Conservation (phyloP, 2,797 vertebrate species). For the Cottoperca gobio region DNA sequence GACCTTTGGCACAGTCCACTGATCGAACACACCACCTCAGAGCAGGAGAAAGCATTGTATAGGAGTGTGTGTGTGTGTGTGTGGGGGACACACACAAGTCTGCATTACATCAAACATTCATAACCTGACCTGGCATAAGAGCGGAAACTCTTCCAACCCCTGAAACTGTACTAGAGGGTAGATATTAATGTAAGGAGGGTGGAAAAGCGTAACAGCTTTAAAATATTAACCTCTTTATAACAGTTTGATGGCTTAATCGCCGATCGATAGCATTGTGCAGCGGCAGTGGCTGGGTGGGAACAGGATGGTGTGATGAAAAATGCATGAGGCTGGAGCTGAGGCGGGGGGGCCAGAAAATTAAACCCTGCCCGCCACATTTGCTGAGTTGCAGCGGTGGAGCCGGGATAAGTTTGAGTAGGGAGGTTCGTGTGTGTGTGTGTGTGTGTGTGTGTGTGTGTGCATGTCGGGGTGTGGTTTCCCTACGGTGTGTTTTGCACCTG, state of each 20-base stretch:
- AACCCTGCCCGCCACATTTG: conserved; percentile 85
- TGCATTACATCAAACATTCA: conserved; percentile 77
- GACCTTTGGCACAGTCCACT: conserved; percentile 69
- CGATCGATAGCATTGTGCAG: conserved; percentile 87
- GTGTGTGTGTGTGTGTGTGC: conserved; percentile 33
- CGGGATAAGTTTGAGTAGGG: conserved; percentile 62
- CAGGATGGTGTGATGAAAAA: conserved; percentile 87
- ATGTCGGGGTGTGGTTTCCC: conserved; percentile 45
- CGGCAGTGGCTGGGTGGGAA: conserved; percentile 73
- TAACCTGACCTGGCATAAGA: conserved; percentile 62
- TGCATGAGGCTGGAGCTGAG: conserved; percentile 85
- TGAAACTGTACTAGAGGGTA: conserved; percentile 47
- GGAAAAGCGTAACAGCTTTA: conserved; percentile 77
- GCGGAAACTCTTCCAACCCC: conserved; percentile 62
- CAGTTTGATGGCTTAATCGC: conserved; percentile 91
- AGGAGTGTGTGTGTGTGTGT: neutral
- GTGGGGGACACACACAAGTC: neutral
- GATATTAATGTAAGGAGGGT: conserved; percentile 44
- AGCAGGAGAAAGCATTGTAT: conserved; percentile 53
- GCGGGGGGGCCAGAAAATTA: conserved; percentile 84
- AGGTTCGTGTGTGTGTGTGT: conserved; percentile 43
- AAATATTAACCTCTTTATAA: conserved; percentile 89
- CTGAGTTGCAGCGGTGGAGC: conserved; percentile 80
- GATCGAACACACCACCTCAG: conserved; percentile 58
- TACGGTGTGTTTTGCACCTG: conserved; percentile 60